Evolutionary conservation across 2,797 vertebrate species (phyloP).

Genomic region (Orientallactaga sibirica): DNA sequence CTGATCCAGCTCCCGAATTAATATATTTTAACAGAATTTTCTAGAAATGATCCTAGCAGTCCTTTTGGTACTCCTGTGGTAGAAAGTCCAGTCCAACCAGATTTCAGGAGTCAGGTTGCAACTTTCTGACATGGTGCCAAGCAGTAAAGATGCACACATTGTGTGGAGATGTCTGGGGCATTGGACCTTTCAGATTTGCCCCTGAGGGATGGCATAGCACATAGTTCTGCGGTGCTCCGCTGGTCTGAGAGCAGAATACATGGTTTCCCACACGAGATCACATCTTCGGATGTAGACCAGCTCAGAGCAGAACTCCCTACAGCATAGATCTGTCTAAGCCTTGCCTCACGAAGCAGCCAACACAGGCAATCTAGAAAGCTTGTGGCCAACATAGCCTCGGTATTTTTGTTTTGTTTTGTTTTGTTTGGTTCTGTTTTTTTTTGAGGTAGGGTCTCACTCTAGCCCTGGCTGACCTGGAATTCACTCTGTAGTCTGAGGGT

Average conservation of each 20-base stretch:
- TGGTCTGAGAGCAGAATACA: not conserved
- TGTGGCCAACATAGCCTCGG: not conserved
- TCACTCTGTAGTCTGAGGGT: too few relatives aligned
- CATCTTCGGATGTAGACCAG: not conserved
- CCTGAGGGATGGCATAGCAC: not conserved
- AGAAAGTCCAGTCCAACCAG: not conserved
- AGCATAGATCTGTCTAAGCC: not conserved
- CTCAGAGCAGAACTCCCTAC: not conserved
- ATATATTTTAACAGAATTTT: conserved; percentile 12
- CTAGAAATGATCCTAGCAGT: not conserved
- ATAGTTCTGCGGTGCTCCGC: not conserved
- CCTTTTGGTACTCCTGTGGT: not conserved
- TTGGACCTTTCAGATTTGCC: not conserved
- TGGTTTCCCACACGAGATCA: too few relatives aligned
- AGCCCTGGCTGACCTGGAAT: too few relatives aligned
- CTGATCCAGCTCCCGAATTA: not conserved
- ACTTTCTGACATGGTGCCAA: not conserved
- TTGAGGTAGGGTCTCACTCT: too few relatives aligned
- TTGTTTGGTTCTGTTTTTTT: too few relatives aligned
- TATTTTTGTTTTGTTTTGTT: not conserved
- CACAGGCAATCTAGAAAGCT: not conserved
- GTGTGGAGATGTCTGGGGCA: too few relatives aligned
- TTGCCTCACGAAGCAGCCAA: not conserved
- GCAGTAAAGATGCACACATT: not conserved
- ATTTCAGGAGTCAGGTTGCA: not conserved